Percentiles rank a stretch among this genome's conserved stretches.
Conservation (phyloP, 2,888 invertebrate species). For the Bellardia bayeri region DNA sequence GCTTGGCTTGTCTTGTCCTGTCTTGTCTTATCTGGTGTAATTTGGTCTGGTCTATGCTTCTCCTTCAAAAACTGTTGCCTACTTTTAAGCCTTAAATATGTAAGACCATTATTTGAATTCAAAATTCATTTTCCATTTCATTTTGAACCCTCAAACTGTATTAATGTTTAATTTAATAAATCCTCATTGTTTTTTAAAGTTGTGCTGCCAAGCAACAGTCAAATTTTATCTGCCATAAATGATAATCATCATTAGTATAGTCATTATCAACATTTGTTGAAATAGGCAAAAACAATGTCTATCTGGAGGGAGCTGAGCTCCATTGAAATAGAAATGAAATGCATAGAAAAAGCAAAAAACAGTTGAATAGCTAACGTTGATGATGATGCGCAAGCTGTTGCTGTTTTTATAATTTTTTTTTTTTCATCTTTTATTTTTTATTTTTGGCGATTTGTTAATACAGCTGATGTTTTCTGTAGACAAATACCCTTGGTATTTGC, state of each 20-base stretch:
- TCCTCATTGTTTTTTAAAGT: neutral
- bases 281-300: neutral
- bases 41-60: no score
- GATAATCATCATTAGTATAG: constrained; percentile 1
- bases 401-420: constrained; percentile 7
- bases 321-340: neutral
- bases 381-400: neutral
- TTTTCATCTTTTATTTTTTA: constrained; percentile 6
- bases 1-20: no score
- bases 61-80: neutral
- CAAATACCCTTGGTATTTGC: constrained; percentile 28
- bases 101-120: no score
- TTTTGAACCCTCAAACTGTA: neutral
- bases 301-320: neutral
- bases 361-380: neutral
- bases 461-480: constrained; percentile 33
- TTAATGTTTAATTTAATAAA: neutral
- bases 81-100: neutral
- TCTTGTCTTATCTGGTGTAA: no score
- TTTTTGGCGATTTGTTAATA: constrained; percentile 30
- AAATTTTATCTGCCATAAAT: constrained; percentile 11
- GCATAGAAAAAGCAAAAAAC: neutral
- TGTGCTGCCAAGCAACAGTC: neutral
- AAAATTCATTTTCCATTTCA: neutral
- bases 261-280: constrained; percentile 3